Evolutionary conservation across 2,113 vertebrate species (phyloP).

Genomic region (Mesitornis unicolor): DNA sequence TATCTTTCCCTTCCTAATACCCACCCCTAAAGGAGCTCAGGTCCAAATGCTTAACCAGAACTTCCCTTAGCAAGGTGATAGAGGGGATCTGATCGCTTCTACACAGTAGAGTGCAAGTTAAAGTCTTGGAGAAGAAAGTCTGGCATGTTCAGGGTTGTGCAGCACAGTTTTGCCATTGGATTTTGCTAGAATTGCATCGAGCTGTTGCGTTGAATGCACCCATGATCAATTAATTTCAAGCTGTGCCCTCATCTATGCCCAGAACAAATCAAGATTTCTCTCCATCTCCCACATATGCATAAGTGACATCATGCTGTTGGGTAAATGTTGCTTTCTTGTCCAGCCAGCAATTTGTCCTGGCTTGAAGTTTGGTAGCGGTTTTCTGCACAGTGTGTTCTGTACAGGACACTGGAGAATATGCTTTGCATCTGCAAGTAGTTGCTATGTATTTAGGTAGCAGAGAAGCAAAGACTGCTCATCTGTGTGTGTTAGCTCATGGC

Average conservation of each 20-base stretch:
- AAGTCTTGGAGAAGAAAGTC: background rate
- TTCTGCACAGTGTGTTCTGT: background rate
- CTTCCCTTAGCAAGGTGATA: background rate
- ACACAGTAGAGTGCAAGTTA: background rate
- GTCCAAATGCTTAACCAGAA: background rate
- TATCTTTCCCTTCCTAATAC: background rate
- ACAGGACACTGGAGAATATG: background rate
- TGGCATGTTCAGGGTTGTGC: background rate
- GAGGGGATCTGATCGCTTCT: background rate
- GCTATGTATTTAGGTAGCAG: background rate
- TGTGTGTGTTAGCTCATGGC: background rate
- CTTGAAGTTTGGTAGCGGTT: background rate
- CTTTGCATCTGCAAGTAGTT: conserved; percentile 15
- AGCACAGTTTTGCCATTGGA: background rate
- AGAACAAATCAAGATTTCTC: conserved; percentile 25
- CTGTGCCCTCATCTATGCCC: background rate
- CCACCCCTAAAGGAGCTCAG: background rate
- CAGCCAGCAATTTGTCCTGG: conserved; percentile 18
- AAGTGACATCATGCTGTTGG: background rate
- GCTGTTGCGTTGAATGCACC: conserved; percentile 2
- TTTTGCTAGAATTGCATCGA: conserved; percentile 21
- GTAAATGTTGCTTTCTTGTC: background rate
- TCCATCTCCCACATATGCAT: background rate
- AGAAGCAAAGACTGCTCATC: background rate
- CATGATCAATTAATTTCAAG: background rate